Percentiles rank a stretch among this genome's conserved stretches.
These are phyloP conservation scores for Grus americana DNA, from an alignment of 2,113 vertebrate genomes.

Conservation along the genomic window DNA sequence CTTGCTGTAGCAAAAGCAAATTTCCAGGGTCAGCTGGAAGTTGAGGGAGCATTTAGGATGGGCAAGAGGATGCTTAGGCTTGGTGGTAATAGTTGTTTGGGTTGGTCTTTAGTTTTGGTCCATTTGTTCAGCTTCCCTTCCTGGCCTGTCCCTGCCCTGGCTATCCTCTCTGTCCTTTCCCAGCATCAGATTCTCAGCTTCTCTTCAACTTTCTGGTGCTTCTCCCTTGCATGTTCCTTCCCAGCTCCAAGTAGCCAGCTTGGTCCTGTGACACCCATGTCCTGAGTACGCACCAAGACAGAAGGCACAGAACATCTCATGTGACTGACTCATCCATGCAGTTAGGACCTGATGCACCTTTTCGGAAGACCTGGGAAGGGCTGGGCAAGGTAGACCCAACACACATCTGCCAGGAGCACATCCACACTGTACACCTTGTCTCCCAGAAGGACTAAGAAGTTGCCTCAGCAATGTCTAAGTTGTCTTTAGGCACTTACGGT, in stretches of 20 bases:
- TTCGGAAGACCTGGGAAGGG: background rate
- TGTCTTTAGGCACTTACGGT: background rate
- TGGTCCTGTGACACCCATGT: background rate
- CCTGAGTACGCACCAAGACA: background rate
- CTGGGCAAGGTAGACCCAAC: background rate
- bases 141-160: background rate
- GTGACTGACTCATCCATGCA: background rate
- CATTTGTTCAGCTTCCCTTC: background rate
- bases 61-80: background rate
- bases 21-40: background rate
- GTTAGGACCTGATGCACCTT: background rate
- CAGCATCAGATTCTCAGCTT: background rate
- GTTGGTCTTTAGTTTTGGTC: background rate
- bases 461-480: background rate
- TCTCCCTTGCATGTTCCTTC: background rate
- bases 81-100: background rate
- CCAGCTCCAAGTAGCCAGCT: background rate
- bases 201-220: background rate
- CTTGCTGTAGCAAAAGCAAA: background rate
- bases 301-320: background rate
- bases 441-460: background rate
- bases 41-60: background rate
- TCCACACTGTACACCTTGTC: background rate
- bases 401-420: background rate
- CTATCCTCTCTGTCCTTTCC: background rate